Conservation (phyloP, 2,888 invertebrate genomes). For the Pyrocoelia pectoralis region DNA sequence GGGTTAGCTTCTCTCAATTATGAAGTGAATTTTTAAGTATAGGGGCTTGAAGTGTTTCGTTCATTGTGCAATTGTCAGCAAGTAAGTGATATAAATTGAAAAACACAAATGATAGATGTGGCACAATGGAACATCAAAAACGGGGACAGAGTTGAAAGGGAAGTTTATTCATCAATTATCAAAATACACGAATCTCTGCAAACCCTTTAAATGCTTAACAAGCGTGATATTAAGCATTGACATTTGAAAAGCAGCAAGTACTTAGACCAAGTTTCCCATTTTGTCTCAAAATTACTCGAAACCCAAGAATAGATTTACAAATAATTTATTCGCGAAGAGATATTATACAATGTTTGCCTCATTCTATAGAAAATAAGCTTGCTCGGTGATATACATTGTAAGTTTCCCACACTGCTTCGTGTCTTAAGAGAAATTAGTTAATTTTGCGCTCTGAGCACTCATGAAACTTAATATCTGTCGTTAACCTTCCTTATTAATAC, state of each 20-base stretch:
- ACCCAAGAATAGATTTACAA: constrained; percentile 22
- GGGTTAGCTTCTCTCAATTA: too few relatives aligned
- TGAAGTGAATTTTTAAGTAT: too few relatives aligned
- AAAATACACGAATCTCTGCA: constrained; percentile 6
- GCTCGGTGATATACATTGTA: constrained; percentile 49
- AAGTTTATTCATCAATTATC: constrained; percentile 12
- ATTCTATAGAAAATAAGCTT: constrained; percentile 50
- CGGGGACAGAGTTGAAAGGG: not conserved
- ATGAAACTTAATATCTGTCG: constrained; percentile 50
- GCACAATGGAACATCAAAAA: constrained; percentile 2
- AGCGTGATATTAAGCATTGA: constrained; percentile 16
- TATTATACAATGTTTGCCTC: constrained; percentile 38
- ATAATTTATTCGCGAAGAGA: constrained; percentile 28
- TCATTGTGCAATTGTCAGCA: too few relatives aligned
- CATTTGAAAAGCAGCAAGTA: constrained; percentile 16
- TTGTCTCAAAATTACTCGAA: constrained; percentile 21
- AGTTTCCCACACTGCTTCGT: constrained; percentile 46
- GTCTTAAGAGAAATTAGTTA: constrained; percentile 53
- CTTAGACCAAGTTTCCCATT: constrained; percentile 15
- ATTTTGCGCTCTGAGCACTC: constrained; percentile 48
- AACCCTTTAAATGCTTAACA: not conserved
- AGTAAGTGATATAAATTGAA: not conserved
- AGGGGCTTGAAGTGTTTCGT: too few relatives aligned
- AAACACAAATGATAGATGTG: not conserved
- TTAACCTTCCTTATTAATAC: constrained; percentile 44